These are phyloP conservation scores for Cryptotis parvus DNA, from an alignment of 2,113 vertebrate genomes.

Conservation along the genomic window DNA sequence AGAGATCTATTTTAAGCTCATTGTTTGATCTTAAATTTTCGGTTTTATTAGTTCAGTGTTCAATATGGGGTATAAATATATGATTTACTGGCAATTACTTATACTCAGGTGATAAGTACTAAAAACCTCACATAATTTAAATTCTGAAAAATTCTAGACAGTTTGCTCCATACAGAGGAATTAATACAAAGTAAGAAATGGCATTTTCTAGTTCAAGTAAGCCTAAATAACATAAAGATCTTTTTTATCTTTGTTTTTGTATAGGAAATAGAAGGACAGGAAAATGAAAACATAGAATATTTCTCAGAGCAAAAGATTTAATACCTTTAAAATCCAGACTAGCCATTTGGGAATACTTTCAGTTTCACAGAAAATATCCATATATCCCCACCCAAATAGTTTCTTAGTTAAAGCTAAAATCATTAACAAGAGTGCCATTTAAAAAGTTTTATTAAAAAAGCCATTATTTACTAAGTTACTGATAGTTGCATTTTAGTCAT, in stretches of 20 bases:
- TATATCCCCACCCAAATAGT: not conserved
- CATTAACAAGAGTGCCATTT: not conserved
- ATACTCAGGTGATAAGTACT: not conserved
- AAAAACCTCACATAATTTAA: constrained; percentile 27
- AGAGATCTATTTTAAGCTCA: constrained; percentile 33
- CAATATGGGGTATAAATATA: constrained; percentile 27
- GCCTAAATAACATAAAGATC: not conserved
- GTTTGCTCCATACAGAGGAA: not conserved
- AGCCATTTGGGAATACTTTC: constrained; percentile 29
- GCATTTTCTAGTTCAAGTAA: not conserved
- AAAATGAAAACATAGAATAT: not conserved
- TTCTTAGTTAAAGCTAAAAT: not conserved
- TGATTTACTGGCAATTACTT: not conserved
- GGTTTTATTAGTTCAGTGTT: constrained; percentile 46
- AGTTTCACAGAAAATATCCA: not conserved
- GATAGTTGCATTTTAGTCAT: too few relatives aligned
- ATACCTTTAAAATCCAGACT: not conserved
- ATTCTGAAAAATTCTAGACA: not conserved
- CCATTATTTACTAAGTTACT: too few relatives aligned
- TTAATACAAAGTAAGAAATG: constrained; percentile 8
- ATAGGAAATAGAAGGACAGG: too few relatives aligned
- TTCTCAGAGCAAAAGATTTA: constrained; percentile 24
- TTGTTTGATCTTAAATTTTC: constrained; percentile 18
- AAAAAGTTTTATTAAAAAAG: too few relatives aligned
- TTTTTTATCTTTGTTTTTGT: not conserved